Percentiles rank a stretch among this genome's conserved stretches.
These are phyloP conservation scores for Tetramorium bicarinatum DNA, from an alignment of 2,888 invertebrate species.

Conservation along the genomic window DNA sequence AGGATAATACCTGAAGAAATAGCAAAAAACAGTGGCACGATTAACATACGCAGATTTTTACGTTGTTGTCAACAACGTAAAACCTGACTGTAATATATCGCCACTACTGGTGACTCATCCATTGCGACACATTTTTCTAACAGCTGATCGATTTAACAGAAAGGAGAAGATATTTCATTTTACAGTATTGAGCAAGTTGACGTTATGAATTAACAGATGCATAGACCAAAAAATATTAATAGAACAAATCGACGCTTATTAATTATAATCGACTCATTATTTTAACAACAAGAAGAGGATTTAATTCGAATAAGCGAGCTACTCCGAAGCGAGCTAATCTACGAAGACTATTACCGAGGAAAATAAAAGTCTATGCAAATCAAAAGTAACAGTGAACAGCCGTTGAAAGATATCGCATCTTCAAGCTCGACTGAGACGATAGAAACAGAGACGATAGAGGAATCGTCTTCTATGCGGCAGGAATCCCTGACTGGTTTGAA, in stretches of 20 bases:
- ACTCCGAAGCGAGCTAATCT: not conserved
- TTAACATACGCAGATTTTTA: not conserved
- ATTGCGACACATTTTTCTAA: constrained; percentile 39
- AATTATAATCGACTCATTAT: not conserved
- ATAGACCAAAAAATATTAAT: not conserved
- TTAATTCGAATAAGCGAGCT: not conserved
- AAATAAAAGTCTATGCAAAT: not conserved
- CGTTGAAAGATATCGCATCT: constrained; percentile 6
- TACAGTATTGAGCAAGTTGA: not conserved
- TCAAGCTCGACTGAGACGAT: constrained; percentile 33
- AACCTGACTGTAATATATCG: constrained; percentile 6
- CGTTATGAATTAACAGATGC: not conserved
- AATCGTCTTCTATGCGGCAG: constrained; percentile 82
- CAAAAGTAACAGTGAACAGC: constrained; percentile 3
- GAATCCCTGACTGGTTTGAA: constrained; percentile 82
- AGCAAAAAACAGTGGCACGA: not conserved
- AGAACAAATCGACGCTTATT: not conserved
- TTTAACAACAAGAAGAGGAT: not conserved
- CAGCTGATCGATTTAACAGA: constrained; percentile 48
- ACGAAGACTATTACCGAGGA: not conserved
- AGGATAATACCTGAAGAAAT: not conserved
- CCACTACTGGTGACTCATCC: constrained; percentile 40
- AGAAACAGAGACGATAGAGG: constrained; percentile 47
- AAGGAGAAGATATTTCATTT: not conserved
- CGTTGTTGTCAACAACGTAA: not conserved